phyloP scores from a whole-genome alignment of 2,113 vertebrate genomes.

The Ctenomys sociabilis region DNA sequence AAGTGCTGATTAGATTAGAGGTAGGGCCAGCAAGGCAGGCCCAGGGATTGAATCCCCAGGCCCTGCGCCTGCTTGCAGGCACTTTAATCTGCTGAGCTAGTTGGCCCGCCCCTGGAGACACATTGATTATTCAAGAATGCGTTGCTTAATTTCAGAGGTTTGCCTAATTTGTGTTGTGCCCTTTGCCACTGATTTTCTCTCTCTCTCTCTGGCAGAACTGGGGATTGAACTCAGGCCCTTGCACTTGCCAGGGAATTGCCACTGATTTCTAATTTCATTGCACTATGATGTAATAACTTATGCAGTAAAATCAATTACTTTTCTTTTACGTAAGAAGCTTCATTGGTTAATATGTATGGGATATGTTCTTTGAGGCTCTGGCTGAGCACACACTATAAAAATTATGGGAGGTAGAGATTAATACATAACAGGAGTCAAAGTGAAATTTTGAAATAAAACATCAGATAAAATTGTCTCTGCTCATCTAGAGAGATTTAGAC shows the following conservation, averaged over 20 bases:
- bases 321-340: neutral
- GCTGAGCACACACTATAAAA: neutral
- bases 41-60: no score
- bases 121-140: neutral
- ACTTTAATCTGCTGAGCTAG: no score
- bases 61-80: no score
- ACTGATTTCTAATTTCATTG: neutral
- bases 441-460: conserved; percentile 26
- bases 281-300: neutral
- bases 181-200: neutral
- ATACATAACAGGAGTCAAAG: neutral
- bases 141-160: neutral
- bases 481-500: neutral
- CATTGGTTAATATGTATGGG: neutral
- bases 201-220: no score
- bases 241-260: no score
- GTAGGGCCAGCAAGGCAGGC: no score
- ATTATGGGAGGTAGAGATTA: neutral
- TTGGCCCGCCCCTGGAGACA: neutral
- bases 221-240: no score
- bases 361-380: neutral
- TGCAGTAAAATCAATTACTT: neutral
- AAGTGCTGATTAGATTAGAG: no score
- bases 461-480: neutral
- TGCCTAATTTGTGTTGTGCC: neutral